Percentiles rank a stretch among this genome's conserved stretches.
Evolutionary conservation across 2,113 vertebrate genomes (phyloP).

Genomic region (Sylvia atricapilla): DNA sequence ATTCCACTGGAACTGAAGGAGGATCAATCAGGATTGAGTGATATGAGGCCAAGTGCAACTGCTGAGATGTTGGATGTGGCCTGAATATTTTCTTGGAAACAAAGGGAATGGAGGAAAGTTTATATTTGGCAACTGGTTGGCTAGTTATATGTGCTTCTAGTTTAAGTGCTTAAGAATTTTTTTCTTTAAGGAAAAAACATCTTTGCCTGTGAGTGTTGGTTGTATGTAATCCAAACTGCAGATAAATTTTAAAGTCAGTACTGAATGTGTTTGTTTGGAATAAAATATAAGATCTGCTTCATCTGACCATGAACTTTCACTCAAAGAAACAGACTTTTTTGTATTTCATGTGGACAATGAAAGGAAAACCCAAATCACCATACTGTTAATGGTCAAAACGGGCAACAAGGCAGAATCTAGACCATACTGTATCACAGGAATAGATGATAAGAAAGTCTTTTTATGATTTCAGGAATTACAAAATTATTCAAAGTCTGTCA

Average conservation of each 20-base stretch:
- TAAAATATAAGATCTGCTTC: neutral
- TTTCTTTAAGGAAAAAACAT: neutral
- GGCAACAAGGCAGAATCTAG: neutral
- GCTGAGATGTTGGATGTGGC: neutral
- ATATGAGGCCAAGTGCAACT: neutral
- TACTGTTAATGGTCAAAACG: neutral
- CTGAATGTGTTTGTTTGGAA: neutral
- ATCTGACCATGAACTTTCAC: neutral
- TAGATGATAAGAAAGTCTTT: neutral
- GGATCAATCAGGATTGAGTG: neutral
- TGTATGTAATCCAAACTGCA: neutral
- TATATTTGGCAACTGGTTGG: neutral
- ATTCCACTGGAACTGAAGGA: neutral
- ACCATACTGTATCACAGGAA: neutral
- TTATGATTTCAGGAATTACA: neutral
- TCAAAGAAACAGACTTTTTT: neutral
- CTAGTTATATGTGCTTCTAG: neutral
- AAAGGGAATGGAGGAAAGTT: neutral
- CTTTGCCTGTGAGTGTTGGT: neutral
- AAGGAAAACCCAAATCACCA: neutral
- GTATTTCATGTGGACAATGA: neutral
- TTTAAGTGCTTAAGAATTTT: neutral
- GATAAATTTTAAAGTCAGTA: neutral
- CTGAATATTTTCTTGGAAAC: neutral
- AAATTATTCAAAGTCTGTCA: neutral